Base-by-base conservation (phyloP, 1,140 invertebrate genomes). In the Drosophila virilis region DNA sequence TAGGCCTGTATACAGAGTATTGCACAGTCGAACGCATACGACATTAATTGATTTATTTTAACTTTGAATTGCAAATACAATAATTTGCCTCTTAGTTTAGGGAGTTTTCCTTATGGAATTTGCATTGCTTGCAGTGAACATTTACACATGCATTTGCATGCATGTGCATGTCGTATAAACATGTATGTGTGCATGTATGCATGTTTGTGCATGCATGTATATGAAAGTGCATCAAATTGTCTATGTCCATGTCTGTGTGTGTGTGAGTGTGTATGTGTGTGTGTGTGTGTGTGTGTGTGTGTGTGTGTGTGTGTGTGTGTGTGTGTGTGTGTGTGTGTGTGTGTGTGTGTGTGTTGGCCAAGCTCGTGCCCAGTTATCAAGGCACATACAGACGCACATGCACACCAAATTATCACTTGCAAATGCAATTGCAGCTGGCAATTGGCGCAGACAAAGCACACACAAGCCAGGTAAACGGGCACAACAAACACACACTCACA, bases 401-500 rank as follows among this genome's bases (percentile, higher is more conserved):
- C 17, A 40, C 6, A 28, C 33, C 58, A 80, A 83, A 89, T 89
- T 88, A 88, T 88, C 83, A 88, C 83, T 80, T 88, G 84, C 84
- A 80, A 88, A 88, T 82, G 83, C 71, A 79, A 77, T 82, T 82
- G 68, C 51, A 73, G 54, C 38, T 59, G 37, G 73, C 60, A 65
- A 66, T 55, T 72, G 74, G 55, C 76, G 73, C 45, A 68, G 58
- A 80, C 68, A 43, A 58, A 57, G n/a, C n/a, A 72, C 60, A 45
- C 15, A 40, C 7, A 45, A 9, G 17, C 13, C 37, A 40, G 22
- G 22, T 13, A 13, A 13, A 43, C 42, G n/a, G 42, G 3, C n/a
- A 43, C 42, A 43, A 43, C 12, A 43, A 13, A 5, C 6, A 12
- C 42, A 13, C 46, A 40, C 17, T 33, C 10, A 37, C 43, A 58